phyloP scores from a whole-genome alignment of 2,888 invertebrate species.

The Hofmannophila pseudospretella region DNA sequence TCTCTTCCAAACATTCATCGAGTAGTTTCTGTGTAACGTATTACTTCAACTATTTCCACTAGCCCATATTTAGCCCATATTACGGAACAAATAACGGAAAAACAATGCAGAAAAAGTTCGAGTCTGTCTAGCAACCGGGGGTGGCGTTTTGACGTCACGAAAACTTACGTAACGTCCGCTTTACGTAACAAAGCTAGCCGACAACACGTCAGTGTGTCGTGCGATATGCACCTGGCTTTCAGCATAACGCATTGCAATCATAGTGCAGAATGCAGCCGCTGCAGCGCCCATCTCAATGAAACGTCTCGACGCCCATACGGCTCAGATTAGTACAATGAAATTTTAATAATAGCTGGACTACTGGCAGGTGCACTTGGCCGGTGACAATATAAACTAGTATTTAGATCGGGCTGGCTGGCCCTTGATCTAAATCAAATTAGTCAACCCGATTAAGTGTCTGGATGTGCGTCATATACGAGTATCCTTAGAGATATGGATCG shows the following conservation, averaged over 20 bases:
- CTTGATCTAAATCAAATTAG: constrained; percentile 60
- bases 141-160: neutral
- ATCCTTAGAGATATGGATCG: too few relatives aligned
- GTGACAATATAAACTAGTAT: constrained; percentile 54
- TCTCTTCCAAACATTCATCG: too few relatives aligned
- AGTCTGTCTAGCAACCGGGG: too few relatives aligned
- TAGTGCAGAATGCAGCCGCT: neutral
- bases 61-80: too few relatives aligned
- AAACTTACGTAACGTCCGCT: constrained; percentile 10
- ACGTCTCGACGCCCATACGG: constrained; percentile 24
- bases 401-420: constrained; percentile 45
- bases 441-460: constrained; percentile 5
- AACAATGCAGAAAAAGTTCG: too few relatives aligned
- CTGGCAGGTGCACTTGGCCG: constrained; percentile 67
- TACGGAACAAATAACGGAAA: too few relatives aligned
- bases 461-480: constrained; percentile 1
- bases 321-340: constrained; percentile 34
- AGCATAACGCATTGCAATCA: too few relatives aligned
- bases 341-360: constrained; percentile 57
- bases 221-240: constrained; percentile 10
- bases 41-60: too few relatives aligned
- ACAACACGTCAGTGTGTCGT: constrained; percentile 17
- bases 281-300: constrained; percentile 13
- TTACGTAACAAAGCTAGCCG: constrained; percentile 8
- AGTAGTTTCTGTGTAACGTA: too few relatives aligned